phyloP scores from a whole-genome alignment of 2,888 invertebrate genomes.

The Aleiodes testaceus region DNA sequence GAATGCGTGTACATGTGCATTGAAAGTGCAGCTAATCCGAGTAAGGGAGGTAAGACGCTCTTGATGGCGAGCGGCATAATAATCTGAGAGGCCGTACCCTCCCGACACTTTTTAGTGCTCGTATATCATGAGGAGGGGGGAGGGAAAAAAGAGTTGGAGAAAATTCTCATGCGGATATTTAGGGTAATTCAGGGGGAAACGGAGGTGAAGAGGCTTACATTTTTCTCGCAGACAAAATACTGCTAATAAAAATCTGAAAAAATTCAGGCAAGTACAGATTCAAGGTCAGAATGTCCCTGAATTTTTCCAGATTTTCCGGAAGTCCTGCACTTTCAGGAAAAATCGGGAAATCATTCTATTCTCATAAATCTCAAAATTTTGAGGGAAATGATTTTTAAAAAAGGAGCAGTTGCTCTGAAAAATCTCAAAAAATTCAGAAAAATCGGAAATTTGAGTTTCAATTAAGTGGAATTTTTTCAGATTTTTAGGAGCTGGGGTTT shows the following conservation, averaged over 20 bases:
- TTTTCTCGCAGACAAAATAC: too few species aligned
- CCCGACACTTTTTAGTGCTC: conserved; percentile 61
- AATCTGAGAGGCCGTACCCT: conserved; percentile 49
- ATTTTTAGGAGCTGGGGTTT: neutral
- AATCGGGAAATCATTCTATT: too few species aligned
- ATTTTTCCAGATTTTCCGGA: too few species aligned
- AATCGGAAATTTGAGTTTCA: too few species aligned
- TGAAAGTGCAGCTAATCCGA: conserved; percentile 42
- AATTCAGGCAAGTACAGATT: neutral
- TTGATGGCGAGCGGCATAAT: conserved; percentile 45
- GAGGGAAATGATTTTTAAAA: too few species aligned
- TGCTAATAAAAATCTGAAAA: neutral
- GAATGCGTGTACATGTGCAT: neutral
- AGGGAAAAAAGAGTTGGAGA: conserved; percentile 37
- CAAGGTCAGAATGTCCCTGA: too few species aligned
- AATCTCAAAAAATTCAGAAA: too few species aligned
- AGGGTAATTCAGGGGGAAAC: neutral
- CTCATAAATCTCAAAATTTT: too few species aligned
- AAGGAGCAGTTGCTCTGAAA: too few species aligned
- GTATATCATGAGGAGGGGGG: conserved; percentile 56
- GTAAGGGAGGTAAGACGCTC: conserved; percentile 29
- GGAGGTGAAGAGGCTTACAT: neutral
- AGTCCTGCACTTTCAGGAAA: too few species aligned
- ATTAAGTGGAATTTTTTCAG: neutral
- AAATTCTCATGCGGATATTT: neutral